Base-by-base conservation (phyloP, 2,888 invertebrate genomes). In the Drosophila vallismaia region DNA sequence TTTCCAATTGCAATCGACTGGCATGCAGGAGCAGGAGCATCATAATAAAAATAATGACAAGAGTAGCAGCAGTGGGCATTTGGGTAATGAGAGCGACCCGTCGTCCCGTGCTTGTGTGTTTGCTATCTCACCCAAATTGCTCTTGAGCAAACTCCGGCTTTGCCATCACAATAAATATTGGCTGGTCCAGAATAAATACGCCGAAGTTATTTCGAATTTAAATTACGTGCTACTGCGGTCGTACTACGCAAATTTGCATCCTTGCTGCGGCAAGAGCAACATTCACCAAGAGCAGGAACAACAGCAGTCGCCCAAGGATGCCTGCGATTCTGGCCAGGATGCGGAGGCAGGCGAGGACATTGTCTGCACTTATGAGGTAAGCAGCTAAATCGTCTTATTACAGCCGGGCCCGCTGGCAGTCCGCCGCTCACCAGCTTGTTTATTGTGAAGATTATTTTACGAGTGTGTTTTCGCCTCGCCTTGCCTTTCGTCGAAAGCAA, bases 121-220 rank as follows among this genome's bases (percentile, higher is more conserved):
- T 82, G 81, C 86, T 78, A 90, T 91, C 79, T 90, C 91, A 75
- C 90, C 90, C 36, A 91, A 91, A 91, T 88, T 91, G 85, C 89
- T 91, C 74, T 88, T 92, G 87, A 90, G 81, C 83, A 90, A 91
- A 91, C 90, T 91, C 86, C 90, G 90, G 74, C 88, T 91, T 68
- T 92, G 91, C 79, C 88, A 89, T 82, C 89, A 91, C 84, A 92
- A 92, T 89, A 92, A 91, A 90, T 92, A 92, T 90, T 92, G 92
- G 92, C 88, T 92, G 83, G 92, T 92, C 78, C 92, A 92, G 86
- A 92, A 91, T 90, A 92, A 92, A 90, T 92, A 91, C 83, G 90
- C 91, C 73, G 92, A 92, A 87, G 91, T 92, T 88, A 90, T 92
- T 87, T 90, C 91, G 72, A 92, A 91, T 89, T 90, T 92, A 80